A percentile compares a stretch with the other conserved stretches of the same genome.
Conservation (phyloP, 2,888 invertebrate species). For the Epistrophella euchroma region DNA sequence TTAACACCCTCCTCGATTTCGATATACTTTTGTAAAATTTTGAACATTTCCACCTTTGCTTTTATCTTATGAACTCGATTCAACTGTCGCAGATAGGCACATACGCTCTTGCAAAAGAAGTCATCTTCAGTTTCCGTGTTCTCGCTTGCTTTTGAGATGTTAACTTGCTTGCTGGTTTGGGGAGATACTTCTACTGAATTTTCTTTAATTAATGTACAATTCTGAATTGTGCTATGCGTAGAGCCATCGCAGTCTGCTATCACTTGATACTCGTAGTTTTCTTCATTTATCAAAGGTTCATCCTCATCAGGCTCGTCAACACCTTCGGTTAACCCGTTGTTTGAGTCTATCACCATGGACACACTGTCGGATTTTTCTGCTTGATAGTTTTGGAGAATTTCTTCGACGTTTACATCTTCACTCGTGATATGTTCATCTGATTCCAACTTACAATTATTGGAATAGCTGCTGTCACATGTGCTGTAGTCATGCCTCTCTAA, state of each 20-base stretch:
- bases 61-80: constrained; percentile 82
- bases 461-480: constrained; percentile 43
- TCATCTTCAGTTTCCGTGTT: constrained; percentile 80
- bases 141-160: background rate
- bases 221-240: background rate
- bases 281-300: constrained; percentile 36
- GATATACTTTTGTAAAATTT: constrained; percentile 82
- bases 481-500: constrained; percentile 66
- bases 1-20: constrained; percentile 79
- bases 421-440: background rate
- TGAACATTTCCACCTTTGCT: constrained; percentile 83
- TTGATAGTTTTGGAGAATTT: constrained; percentile 43
- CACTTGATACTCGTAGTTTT: constrained; percentile 42
- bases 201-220: background rate
- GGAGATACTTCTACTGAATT: background rate
- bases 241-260: background rate
- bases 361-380: constrained; percentile 35
- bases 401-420: constrained; percentile 49
- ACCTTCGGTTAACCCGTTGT: background rate
- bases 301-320: background rate
- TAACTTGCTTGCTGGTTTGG: background rate
- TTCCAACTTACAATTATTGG: constrained; percentile 6
- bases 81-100: constrained; percentile 80
- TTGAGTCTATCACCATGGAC: constrained; percentile 40
- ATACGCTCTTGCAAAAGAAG: constrained; percentile 82